Evolutionary conservation across 2,888 invertebrate species (phyloP).

Genomic region (Mantis religiosa): DNA sequence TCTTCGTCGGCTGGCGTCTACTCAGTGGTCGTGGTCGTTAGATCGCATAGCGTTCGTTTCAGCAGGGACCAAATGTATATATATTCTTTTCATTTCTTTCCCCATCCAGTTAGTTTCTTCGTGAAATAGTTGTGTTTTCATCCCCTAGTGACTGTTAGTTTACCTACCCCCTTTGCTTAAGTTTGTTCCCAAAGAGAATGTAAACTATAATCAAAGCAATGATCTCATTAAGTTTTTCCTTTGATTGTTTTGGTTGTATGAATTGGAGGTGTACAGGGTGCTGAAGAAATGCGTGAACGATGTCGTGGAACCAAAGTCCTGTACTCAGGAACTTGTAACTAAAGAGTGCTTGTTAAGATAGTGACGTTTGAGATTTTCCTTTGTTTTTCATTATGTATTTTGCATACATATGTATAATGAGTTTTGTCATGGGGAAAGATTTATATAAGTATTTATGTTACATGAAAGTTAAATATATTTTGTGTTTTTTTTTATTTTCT

Average conservation of each 20-base stretch:
- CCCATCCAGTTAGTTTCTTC: neutral
- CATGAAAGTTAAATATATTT: neutral
- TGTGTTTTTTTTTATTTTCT: neutral
- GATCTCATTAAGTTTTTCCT: conserved; percentile 20
- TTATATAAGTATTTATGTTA: conserved; percentile 1
- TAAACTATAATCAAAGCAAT: conserved; percentile 24
- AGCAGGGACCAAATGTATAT: neutral
- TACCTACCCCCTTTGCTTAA: neutral
- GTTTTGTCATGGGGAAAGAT: conserved; percentile 7
- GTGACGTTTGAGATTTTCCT: neutral
- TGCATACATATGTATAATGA: neutral
- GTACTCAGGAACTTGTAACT: conserved; percentile 13
- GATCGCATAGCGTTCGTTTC: neutral
- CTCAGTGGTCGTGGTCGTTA: neutral
- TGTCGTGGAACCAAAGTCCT: neutral
- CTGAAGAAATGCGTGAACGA: neutral
- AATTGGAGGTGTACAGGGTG: neutral
- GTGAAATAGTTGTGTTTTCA: neutral
- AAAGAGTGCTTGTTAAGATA: neutral
- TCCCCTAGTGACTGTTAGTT: neutral
- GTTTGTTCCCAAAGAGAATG: conserved; percentile 22
- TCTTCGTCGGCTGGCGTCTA: conserved; percentile 17
- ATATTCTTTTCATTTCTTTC: conserved; percentile 6
- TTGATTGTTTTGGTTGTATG: conserved; percentile 11
- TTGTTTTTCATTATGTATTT: conserved; percentile 3